Percentiles rank a stretch among this genome's conserved stretches.
phyloP scores from a whole-genome alignment of 2,797 vertebrate genomes.

The Peromyscus nudipes region DNA sequence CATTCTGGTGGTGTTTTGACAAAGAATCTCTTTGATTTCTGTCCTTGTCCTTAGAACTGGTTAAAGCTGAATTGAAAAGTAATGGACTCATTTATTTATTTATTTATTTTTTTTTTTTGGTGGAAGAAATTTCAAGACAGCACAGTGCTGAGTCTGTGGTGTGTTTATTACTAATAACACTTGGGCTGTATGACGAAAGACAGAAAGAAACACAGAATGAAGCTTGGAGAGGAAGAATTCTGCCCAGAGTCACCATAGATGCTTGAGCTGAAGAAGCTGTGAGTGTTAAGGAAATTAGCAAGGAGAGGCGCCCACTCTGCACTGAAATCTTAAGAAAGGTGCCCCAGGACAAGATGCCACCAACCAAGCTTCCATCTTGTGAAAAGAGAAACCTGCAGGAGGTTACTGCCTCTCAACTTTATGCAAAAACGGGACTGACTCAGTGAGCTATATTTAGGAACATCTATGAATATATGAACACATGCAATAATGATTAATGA shows the following conservation, averaged over 20 bases:
- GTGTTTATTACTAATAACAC: neutral
- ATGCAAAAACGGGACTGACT: neutral
- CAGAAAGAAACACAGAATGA: neutral
- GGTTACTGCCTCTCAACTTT: neutral
- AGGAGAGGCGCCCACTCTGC: neutral
- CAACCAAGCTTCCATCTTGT: neutral
- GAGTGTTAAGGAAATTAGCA: neutral
- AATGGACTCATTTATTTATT: neutral
- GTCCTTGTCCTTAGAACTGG: neutral
- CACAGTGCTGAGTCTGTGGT: neutral
- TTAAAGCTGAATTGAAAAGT: neutral
- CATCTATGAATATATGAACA: neutral
- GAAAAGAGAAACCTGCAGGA: neutral
- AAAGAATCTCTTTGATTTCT: neutral
- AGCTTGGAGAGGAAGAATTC: neutral
- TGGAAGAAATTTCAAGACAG: neutral
- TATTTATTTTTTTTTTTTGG: neutral
- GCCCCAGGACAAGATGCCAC: neutral
- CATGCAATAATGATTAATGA: neutral
- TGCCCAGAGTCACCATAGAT: neutral
- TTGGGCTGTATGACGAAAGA: neutral
- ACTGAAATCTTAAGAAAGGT: neutral
- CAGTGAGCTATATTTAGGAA: neutral
- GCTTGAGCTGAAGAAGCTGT: neutral
- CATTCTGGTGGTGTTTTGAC: neutral